Percentiles rank a stretch among this genome's conserved stretches.
Evolutionary conservation across 2,888 invertebrate genomes (phyloP).

Genomic region (Crepidodera aurea): DNA sequence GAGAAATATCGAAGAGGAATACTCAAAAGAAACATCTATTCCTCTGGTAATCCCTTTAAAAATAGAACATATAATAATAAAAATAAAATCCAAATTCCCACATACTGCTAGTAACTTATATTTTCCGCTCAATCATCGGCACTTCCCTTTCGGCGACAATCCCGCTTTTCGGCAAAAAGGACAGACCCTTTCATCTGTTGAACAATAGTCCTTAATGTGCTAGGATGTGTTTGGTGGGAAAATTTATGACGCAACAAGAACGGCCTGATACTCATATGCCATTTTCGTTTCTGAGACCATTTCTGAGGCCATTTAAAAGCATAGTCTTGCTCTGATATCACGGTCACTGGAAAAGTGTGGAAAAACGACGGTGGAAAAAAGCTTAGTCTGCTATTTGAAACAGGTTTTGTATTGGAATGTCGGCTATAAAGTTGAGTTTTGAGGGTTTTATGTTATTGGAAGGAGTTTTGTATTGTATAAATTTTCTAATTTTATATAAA

Average conservation of each 20-base stretch:
- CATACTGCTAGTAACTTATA: neutral
- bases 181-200: slow-evolving; percentile 28
- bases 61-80: too few relatives aligned
- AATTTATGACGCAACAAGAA: slow-evolving; percentile 34
- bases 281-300: slow-evolving; percentile 23
- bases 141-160: neutral
- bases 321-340: slow-evolving; percentile 34
- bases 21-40: too few relatives aligned
- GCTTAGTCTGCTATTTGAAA: too few relatives aligned
- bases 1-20: too few relatives aligned
- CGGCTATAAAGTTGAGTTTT: too few relatives aligned
- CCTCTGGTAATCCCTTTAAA: too few relatives aligned
- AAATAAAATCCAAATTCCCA: neutral
- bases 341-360: slow-evolving; percentile 11
- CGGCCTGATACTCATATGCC: slow-evolving; percentile 18
- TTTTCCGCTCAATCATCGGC: slow-evolving; percentile 5
- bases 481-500: too few relatives aligned
- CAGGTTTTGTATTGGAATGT: too few relatives aligned
- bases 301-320: slow-evolving; percentile 37
- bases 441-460: too few relatives aligned
- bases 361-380: slow-evolving; percentile 4
- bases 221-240: slow-evolving; percentile 20
- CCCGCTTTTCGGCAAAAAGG: slow-evolving; percentile 8
- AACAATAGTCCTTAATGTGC: slow-evolving; percentile 28
- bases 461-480: too few relatives aligned